Evolutionary conservation across 2,888 invertebrate genomes (phyloP), one percentile per base, ranked within the genome.

Genomic region (Odontocolon sp.): DNA sequence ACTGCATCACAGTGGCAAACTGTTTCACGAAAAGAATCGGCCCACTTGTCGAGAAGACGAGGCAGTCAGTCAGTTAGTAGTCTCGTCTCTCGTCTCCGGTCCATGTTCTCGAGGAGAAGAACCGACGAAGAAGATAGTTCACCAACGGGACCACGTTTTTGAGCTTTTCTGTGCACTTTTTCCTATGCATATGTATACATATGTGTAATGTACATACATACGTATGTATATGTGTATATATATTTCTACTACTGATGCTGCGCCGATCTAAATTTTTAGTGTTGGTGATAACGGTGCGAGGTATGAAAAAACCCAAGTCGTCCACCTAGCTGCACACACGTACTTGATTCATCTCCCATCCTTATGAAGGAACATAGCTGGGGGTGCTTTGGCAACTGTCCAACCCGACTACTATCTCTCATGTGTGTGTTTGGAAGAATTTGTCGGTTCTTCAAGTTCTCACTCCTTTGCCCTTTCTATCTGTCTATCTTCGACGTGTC

Each of bases 351-450:
- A 5, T 26, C 33, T 26, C 59, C 28, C 42, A 21, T 26, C 28
- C 71, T 36, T 16, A 6, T 26, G 56, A 47, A 52, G 47, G 59
- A 70, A 82, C 82, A 81, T 83, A 81, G 80, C 80, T 73, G 50
- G 70, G 73, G 78, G 76, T 83, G 83, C 82, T 80, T 85, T 87
- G 87, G 87, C 87, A 77, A 80, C 21, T 70, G 78, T 82, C 87
- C 87, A 87, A 80, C 80, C 81, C 74, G 47, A 84, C 81, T 63
- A 50, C 66, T 86, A 85, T 86, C 82, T 85, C 83, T 81, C 84
- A 71, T 82, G 85, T n/a, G n/a, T n/a, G n/a, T 86, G 85, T 86
- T 87, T 85, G 85, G 82, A 82, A 81, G 80, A 85, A 86, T 87
- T 87, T 87, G 82, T 85, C 85, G 78, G 83, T 78, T n/a, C 76